These are phyloP conservation scores for Esox niger DNA, from an alignment of 2,113 vertebrate genomes.

Conservation along the genomic window DNA sequence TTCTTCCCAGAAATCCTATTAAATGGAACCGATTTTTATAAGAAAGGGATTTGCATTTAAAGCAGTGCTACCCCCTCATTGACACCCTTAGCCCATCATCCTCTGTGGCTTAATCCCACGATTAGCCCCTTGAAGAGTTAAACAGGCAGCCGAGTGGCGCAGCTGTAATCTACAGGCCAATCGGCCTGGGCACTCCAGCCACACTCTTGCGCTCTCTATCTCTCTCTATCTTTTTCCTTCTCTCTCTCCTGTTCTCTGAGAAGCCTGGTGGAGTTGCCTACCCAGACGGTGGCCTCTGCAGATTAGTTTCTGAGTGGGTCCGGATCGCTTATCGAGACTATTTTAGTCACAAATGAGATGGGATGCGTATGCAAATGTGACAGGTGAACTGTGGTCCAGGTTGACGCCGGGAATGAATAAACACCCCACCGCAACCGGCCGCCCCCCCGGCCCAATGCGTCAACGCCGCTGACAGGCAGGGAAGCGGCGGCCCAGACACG, in stretches of 20 bases:
- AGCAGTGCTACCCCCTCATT: slow-evolving; percentile 58
- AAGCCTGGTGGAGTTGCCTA: slow-evolving; percentile 19
- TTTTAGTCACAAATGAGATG: slow-evolving; percentile 23
- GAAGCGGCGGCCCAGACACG: slow-evolving; percentile 2
- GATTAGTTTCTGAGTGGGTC: background rate
- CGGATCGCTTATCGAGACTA: background rate
- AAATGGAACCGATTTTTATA: slow-evolving; percentile 82
- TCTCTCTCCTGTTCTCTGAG: background rate
- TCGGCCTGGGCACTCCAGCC: slow-evolving; percentile 3
- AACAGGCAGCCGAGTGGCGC: slow-evolving; percentile 71
- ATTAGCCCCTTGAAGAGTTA: slow-evolving; percentile 76
- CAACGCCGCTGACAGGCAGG: slow-evolving; percentile 62
- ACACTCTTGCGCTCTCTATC: slow-evolving; percentile 3
- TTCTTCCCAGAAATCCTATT: slow-evolving; percentile 79
- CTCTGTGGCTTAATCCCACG: slow-evolving; percentile 68
- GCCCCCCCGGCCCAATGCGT: slow-evolving; percentile 53
- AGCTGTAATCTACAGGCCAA: slow-evolving; percentile 31
- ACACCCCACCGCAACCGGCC: slow-evolving; percentile 16
- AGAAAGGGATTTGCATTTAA: slow-evolving; percentile 83
- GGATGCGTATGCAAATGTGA: slow-evolving; percentile 55
- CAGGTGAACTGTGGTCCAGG: slow-evolving; percentile 66
- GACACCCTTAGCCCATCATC: slow-evolving; percentile 67
- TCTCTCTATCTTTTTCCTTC: background rate
- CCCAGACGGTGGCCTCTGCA: background rate
- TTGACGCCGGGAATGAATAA: slow-evolving; percentile 33